These are phyloP conservation scores for Agrotis puta DNA, from an alignment of 2,888 invertebrate genomes.

Conservation along the genomic window DNA sequence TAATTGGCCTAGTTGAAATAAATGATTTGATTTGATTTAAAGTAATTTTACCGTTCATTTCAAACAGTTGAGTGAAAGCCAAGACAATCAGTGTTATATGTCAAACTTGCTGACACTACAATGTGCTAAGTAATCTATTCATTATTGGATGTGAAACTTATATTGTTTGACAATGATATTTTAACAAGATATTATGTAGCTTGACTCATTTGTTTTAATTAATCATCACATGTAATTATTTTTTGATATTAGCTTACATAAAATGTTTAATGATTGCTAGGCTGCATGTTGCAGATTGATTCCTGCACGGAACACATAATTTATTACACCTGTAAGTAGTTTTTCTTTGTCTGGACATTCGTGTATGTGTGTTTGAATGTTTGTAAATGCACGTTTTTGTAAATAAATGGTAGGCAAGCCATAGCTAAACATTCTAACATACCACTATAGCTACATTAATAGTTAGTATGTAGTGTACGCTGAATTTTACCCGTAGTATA, in stretches of 20 bases:
- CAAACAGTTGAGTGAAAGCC: conserved; percentile 29
- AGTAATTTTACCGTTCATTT: neutral
- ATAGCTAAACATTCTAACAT: no score
- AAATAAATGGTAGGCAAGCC: no score
- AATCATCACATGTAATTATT: neutral
- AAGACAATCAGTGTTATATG: conserved; percentile 41
- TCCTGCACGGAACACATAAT: no score
- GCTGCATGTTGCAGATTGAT: no score
- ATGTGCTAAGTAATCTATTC: conserved; percentile 16
- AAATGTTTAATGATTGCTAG: no score
- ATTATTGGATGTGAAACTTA: conserved; percentile 15
- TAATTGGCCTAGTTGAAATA: no score
- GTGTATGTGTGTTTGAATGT: no score
- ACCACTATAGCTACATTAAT: no score
- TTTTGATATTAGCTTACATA: neutral
- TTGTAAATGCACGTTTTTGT: no score
- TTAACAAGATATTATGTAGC: conserved; percentile 16
- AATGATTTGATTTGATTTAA: no score
- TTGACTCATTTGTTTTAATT: conserved; percentile 10
- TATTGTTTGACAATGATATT: conserved; percentile 15
- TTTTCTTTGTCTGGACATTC: no score
- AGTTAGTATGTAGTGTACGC: neutral
- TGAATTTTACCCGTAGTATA: neutral
- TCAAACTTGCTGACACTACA: conserved; percentile 30
- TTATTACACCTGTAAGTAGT: no score